Conservation (phyloP, 1,140 invertebrate species). For the Mesaphorura yosii region DNA sequence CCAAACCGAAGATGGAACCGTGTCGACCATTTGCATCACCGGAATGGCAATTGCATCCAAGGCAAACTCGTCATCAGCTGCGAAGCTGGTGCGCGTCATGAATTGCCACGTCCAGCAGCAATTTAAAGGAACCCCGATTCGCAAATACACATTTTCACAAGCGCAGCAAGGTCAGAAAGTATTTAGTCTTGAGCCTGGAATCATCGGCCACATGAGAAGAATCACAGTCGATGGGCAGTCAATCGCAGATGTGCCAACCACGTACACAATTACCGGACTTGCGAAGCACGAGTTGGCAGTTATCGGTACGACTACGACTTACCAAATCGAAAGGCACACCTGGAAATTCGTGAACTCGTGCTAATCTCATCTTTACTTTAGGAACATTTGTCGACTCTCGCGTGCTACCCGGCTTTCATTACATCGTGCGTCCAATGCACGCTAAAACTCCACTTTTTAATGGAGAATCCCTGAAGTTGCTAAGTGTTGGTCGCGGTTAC, state of each 20-base stretch:
- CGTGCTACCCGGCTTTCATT: conserved; percentile 58
- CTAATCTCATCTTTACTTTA: conserved; percentile 32
- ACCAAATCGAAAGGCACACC: not conserved
- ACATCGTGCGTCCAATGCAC: conserved; percentile 53
- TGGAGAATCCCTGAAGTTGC: conserved; percentile 49
- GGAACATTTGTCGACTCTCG: conserved; percentile 62
- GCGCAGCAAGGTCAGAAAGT: conserved; percentile 30
- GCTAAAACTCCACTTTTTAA: conserved; percentile 50
- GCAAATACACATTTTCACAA: no score
- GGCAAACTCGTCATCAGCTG: conserved; percentile 37
- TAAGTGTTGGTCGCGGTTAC: no score
- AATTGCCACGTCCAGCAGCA: conserved; percentile 37
- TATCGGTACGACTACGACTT: conserved; percentile 45
- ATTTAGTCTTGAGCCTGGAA: conserved; percentile 48
- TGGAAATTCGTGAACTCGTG: not conserved
- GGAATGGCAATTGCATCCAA: conserved; percentile 47
- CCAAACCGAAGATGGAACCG: conserved; percentile 37
- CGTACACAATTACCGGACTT: conserved; percentile 54
- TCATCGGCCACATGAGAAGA: conserved; percentile 44
- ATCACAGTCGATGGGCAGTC: conserved; percentile 47
- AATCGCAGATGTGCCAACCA: conserved; percentile 52
- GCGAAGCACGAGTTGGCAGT: conserved; percentile 58
- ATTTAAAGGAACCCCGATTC: not conserved
- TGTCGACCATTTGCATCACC: conserved; percentile 35
- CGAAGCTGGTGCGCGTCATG: conserved; percentile 42